Percentiles rank a stretch among this genome's conserved stretches.
These are phyloP conservation scores for Caenorhabditis tropicalis DNA, from an alignment of 1,140 invertebrate species.

Conservation along the genomic window DNA sequence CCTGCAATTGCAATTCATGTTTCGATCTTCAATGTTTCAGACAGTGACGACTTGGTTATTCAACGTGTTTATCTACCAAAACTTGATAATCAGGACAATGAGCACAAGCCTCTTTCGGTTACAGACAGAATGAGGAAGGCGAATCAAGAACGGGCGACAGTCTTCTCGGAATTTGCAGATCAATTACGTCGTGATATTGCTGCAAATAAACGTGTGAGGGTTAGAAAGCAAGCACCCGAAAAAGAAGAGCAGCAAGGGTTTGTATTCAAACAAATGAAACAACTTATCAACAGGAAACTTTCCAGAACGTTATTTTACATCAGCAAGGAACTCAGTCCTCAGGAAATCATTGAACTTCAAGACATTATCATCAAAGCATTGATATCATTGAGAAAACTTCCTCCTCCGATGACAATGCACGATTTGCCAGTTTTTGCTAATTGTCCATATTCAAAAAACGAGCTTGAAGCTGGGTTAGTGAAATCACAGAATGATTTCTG, in stretches of 20 bases:
- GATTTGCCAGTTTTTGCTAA: conserved; percentile 10
- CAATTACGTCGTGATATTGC: conserved; percentile 11
- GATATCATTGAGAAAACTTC: conserved; percentile 24
- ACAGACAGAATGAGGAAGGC: neutral
- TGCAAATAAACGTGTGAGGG: conserved; percentile 1
- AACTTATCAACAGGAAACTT: neutral
- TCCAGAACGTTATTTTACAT: conserved; percentile 23
- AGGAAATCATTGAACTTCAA: conserved; percentile 29
- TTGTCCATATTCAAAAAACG: neutral
- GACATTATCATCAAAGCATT: conserved; percentile 9
- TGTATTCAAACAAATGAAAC: neutral
- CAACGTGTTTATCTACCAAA: conserved; percentile 22
- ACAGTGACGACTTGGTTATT: neutral
- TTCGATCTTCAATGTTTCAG: neutral
- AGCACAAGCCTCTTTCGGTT: neutral
- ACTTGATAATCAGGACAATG: neutral
- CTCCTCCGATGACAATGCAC: conserved; percentile 2
- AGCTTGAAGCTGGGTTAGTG: neutral
- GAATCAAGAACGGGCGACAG: neutral
- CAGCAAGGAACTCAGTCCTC: conserved; percentile 20
- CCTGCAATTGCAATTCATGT: neutral
- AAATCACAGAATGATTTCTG: conserved; percentile 1
- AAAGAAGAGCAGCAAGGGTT: conserved; percentile 11
- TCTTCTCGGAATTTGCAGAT: conserved; percentile 10
- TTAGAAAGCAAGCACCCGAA: neutral